A percentile compares a stretch with the other conserved stretches of the same genome.
Evolutionary conservation across 2,113 vertebrate species (phyloP).

Genomic region (Oncorhynchus kisutch): DNA sequence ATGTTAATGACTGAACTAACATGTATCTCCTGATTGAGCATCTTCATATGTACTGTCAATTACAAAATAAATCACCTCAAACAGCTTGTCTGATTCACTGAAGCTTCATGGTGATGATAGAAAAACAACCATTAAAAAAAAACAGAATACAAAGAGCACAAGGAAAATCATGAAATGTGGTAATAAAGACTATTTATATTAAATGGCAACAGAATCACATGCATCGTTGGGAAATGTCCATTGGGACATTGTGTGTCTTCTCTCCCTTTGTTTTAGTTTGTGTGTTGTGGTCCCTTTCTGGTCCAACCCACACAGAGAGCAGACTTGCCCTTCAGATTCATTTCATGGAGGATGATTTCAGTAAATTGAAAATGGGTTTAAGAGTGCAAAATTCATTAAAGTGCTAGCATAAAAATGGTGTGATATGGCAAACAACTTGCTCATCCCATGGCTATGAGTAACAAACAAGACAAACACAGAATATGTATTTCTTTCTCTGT

Average conservation of each 20-base stretch:
- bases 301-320: constrained; percentile 7
- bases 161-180: background rate
- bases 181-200: constrained; percentile 57
- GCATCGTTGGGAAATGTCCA: constrained; percentile 25
- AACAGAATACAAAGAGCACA: too few relatives aligned
- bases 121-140: too few relatives aligned
- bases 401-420: constrained; percentile 54
- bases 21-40: too few relatives aligned
- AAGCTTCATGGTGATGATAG: too few relatives aligned
- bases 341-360: too few relatives aligned
- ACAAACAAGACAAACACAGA: constrained; percentile 49
- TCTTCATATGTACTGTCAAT: too few relatives aligned
- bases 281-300: background rate
- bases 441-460: constrained; percentile 36
- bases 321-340: background rate
- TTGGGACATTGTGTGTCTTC: constrained; percentile 1
- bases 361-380: background rate
- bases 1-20: too few relatives aligned
- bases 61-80: too few relatives aligned
- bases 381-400: constrained; percentile 41
- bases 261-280: constrained; percentile 10
- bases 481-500: constrained; percentile 8
- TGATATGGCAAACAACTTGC: constrained; percentile 38
- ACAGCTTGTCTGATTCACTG: too few relatives aligned
- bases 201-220: constrained; percentile 59